These are phyloP conservation scores for Drosophila lutescens DNA, from an alignment of 2,888 invertebrate species.

Conservation along the genomic window DNA sequence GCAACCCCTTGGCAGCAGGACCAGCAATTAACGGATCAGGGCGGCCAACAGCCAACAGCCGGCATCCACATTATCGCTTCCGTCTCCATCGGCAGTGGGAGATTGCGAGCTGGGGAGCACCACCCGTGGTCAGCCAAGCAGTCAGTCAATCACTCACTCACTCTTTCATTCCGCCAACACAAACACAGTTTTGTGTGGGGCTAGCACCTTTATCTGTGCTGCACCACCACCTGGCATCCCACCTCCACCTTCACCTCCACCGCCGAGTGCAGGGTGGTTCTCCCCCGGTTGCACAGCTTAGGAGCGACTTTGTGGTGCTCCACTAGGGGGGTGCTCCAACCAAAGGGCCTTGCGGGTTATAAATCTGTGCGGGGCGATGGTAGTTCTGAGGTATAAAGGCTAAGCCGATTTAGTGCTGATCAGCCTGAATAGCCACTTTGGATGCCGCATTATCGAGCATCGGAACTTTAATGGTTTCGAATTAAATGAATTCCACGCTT, in stretches of 20 bases:
- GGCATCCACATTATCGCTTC: constrained; percentile 21
- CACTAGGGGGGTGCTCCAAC: neutral
- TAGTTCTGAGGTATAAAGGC: constrained; percentile 3
- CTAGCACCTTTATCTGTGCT: neutral
- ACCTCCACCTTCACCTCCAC: no score
- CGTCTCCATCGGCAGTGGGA: neutral
- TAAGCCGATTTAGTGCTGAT: neutral
- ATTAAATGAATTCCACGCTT: neutral
- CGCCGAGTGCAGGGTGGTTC: neutral
- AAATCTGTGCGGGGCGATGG: constrained; percentile 9
- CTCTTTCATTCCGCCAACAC: constrained; percentile 2
- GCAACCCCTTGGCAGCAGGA: constrained; percentile 11
- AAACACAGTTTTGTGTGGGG: constrained; percentile 5
- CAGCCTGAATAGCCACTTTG: neutral
- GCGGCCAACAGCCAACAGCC: constrained; percentile 5
- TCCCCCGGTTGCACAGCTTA: neutral
- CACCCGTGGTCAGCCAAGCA: constrained; percentile 3
- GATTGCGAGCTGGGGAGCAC: no score
- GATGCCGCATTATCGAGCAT: neutral
- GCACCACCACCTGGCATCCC: constrained; percentile 1
- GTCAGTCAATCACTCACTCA: constrained; percentile 32
- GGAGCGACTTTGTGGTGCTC: constrained; percentile 7
- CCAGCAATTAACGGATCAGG: constrained; percentile 34
- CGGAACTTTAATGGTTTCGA: neutral
- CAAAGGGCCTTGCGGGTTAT: constrained; percentile 7